Evolutionary conservation across 1,140 invertebrate species (phyloP).

Genomic region (Drosophila tristis): DNA sequence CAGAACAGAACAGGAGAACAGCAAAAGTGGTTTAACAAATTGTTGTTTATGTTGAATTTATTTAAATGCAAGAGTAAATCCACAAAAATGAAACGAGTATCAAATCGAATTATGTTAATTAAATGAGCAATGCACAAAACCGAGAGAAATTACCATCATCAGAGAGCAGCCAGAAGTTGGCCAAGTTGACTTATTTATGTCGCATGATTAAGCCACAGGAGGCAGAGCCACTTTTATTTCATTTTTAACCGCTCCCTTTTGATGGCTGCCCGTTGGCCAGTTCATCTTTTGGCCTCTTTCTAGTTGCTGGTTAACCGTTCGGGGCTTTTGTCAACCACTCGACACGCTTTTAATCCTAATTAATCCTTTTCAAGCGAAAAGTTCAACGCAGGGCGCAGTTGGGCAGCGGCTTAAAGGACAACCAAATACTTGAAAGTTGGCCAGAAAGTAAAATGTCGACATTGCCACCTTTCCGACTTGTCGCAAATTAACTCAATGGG

Average conservation of each 20-base stretch:
- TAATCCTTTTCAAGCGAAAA: slow-evolving; percentile 56
- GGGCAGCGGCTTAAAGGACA: slow-evolving; percentile 36
- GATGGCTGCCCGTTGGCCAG: background rate
- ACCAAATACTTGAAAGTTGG: slow-evolving; percentile 33
- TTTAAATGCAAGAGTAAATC: slow-evolving; percentile 42
- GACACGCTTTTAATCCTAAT: slow-evolving; percentile 64
- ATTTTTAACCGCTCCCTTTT: slow-evolving; percentile 26
- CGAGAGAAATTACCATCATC: slow-evolving; percentile 26
- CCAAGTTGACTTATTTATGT: slow-evolving; percentile 71
- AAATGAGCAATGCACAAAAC: slow-evolving; percentile 54
- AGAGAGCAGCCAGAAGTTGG: slow-evolving; percentile 37
- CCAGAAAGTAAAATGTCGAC: slow-evolving; percentile 45
- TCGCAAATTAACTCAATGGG: slow-evolving; percentile 79
- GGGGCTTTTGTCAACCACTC: slow-evolving; percentile 37
- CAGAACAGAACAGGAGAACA: slow-evolving; percentile 1
- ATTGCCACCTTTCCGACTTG: slow-evolving; percentile 55
- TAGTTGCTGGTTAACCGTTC: slow-evolving; percentile 24
- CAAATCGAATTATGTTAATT: slow-evolving; percentile 76
- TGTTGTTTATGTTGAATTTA: slow-evolving; percentile 57
- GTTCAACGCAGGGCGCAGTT: slow-evolving; percentile 27
- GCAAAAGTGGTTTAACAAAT: slow-evolving; percentile 41
- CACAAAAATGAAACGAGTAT: slow-evolving; percentile 24
- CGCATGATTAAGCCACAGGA: slow-evolving; percentile 62
- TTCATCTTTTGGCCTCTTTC: slow-evolving; percentile 26
- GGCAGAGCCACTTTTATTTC: slow-evolving; percentile 29